Conservation (phyloP, 2,888 invertebrate species). For the Philhelius pedissequus region DNA sequence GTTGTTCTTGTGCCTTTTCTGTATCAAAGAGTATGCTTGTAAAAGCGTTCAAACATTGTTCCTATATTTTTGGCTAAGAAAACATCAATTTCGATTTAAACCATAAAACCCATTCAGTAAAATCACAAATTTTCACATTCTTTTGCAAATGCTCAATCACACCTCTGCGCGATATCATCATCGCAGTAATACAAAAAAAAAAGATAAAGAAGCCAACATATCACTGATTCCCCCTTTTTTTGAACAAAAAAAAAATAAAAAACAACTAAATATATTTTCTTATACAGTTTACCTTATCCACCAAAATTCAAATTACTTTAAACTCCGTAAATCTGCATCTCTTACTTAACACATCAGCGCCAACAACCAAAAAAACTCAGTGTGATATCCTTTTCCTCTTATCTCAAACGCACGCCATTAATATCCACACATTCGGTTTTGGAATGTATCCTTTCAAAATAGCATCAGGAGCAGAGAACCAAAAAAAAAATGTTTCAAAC, state of each 20-base stretch:
- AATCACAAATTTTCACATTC: neutral
- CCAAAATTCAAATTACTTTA: slow-evolving; percentile 38
- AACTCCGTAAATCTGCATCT: slow-evolving; percentile 59
- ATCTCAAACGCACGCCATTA: slow-evolving; percentile 68
- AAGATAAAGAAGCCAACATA: slow-evolving; percentile 36
- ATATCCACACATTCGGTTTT: slow-evolving; percentile 57
- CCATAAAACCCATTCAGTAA: neutral
- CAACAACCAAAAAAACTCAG: neutral
- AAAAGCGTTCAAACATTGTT: no score
- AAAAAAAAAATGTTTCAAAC: slow-evolving; percentile 33
- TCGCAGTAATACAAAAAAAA: neutral
- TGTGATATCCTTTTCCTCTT: slow-evolving; percentile 48
- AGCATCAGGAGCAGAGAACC: neutral
- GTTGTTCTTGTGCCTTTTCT: no score
- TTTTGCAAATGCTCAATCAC: slow-evolving; percentile 31
- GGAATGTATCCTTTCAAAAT: slow-evolving; percentile 36
- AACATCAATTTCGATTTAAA: neutral
- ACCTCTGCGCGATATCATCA: slow-evolving; percentile 46
- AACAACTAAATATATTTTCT: neutral
- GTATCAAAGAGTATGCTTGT: no score
- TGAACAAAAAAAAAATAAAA: neutral
- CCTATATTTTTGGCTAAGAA: neutral
- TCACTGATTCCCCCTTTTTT: slow-evolving; percentile 7
- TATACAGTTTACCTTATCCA: neutral
- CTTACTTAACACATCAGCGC: slow-evolving; percentile 60